Conservation (phyloP, 2,113 vertebrate species). For the Myrmecobius fasciatus region DNA sequence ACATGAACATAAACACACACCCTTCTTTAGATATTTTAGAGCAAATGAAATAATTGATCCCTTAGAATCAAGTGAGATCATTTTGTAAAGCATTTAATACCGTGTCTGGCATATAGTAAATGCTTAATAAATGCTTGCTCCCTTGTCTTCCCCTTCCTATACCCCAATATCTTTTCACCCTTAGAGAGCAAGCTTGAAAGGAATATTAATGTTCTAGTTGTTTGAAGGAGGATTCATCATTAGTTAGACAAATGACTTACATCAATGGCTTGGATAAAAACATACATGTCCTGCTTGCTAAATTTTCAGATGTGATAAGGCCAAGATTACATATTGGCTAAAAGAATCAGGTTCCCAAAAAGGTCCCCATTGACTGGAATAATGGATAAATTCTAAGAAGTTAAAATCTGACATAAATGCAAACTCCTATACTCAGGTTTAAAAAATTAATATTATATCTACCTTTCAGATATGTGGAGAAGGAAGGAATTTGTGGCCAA, state of each 20-base stretch:
- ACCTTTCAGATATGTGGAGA: too few species aligned
- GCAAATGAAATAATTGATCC: neutral
- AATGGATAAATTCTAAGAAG: neutral
- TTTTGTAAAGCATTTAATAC: neutral
- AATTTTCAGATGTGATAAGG: neutral
- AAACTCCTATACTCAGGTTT: neutral
- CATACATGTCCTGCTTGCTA: neutral
- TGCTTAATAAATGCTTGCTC: neutral
- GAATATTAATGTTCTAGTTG: neutral
- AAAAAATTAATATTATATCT: neutral
- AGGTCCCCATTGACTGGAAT: neutral
- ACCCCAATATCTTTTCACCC: neutral
- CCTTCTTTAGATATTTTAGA: neutral
- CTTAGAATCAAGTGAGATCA: neutral
- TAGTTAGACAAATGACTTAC: neutral
- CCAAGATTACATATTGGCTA: neutral
- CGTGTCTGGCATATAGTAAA: neutral
- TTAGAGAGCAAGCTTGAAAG: neutral
- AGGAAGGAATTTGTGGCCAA: too few species aligned
- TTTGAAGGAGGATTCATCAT: neutral
- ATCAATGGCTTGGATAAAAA: neutral
- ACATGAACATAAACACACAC: neutral
- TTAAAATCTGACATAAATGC: neutral
- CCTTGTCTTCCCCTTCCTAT: neutral
- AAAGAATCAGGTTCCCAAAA: neutral